Evolutionary conservation across 2,888 invertebrate genomes (phyloP).

Genomic region (Eupithecia inturbata): DNA sequence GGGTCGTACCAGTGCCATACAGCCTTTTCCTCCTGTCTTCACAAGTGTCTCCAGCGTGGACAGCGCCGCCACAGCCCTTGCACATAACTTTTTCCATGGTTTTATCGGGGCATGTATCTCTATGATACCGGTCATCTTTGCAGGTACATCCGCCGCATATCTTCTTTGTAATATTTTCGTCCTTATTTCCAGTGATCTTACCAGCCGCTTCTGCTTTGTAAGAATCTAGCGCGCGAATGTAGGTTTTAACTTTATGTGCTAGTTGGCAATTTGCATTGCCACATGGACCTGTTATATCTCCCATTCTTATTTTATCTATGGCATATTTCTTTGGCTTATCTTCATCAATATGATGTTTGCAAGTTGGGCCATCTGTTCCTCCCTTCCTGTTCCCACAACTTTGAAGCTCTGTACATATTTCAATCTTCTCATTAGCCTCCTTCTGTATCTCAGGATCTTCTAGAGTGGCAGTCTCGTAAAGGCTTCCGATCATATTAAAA

Average conservation of each 20-base stretch:
- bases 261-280: constrained; percentile 74
- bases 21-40: constrained; percentile 60
- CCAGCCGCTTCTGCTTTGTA: constrained; percentile 65
- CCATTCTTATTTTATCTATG: constrained; percentile 75
- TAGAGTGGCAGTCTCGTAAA: constrained; percentile 75
- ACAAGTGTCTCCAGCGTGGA: constrained; percentile 65
- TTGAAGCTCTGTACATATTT: constrained; percentile 73
- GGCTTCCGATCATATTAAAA: constrained; percentile 74
- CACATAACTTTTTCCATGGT: constrained; percentile 48
- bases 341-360: constrained; percentile 48
- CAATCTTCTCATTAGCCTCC: constrained; percentile 63
- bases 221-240: constrained; percentile 69
- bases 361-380: constrained; percentile 47
- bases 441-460: constrained; percentile 70
- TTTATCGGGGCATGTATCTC: constrained; percentile 64
- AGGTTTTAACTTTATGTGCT: constrained; percentile 74
- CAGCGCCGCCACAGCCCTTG: constrained; percentile 63
- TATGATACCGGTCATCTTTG: constrained; percentile 74
- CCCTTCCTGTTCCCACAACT: constrained; percentile 60
- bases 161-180: constrained; percentile 52
- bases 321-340: constrained; percentile 59
- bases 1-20: constrained; percentile 61
- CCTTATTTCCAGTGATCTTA: constrained; percentile 52
- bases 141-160: constrained; percentile 73
- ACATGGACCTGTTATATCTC: constrained; percentile 77